Base-by-base conservation (phyloP, 2,888 invertebrate species). In the Cheiracanthium punctorium region DNA sequence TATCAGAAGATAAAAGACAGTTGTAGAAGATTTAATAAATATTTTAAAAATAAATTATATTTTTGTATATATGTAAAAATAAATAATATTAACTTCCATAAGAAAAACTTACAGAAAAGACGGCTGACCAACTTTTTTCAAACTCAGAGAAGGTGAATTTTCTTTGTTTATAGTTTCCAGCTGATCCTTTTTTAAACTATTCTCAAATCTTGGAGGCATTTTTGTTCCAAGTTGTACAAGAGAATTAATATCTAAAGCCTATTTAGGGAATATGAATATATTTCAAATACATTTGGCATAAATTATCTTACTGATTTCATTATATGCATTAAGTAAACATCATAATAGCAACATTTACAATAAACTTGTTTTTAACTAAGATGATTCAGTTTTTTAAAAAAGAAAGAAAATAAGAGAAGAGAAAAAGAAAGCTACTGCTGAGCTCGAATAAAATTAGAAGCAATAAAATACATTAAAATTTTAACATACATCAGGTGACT, bases 211-310 rank as follows among this genome's bases (percentile, higher is more conserved):
- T n/a, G 41, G 41, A 20, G 74, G 64, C 8, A 69, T 2, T 74
- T 85, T 85, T 30, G 79, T 58, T 17, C 73, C 69, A 30, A 80
- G 73, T 17, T 85, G 84, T 14, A 85, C 74, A 73, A 85, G 79
- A 10, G 84, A 74, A 64, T 85, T 85, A 8, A 85, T 85, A 43
- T 85, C 84, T 43, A 85, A 79, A 41, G 84, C 84, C 84, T 85
- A 41, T 43, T 14, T 7, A 37, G 10, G 37, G 10, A 37, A 37
- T n/a, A n/a, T n/a, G n/a, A n/a, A n/a, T 8, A 52, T 8, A 17
- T 52, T 52, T 52, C 52, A 52, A 52, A 17, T 52, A 8, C 4
- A n/a, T 52, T 20, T 52, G 52, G 5, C 20, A 4, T 52, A 52
- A 52, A 52, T 5, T 52, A 8, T 52, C 5, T 52, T 52, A 52